Evolutionary conservation across 30 jellyfish, hydroid and myxozoan species (phyloP).

Genomic region (Phacellophora camtschatica): DNA sequence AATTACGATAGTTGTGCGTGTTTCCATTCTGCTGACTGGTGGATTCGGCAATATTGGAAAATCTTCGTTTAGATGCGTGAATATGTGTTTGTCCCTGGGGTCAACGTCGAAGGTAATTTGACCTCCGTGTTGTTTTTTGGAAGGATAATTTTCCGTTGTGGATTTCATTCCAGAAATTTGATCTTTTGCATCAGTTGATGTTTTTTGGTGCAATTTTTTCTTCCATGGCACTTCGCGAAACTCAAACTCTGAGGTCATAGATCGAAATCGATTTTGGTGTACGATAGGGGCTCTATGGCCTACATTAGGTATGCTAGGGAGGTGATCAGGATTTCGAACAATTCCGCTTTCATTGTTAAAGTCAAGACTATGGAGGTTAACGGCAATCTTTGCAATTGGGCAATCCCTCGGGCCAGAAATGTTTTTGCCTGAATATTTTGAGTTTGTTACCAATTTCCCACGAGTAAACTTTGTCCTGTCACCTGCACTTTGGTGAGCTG

Average conservation of each 20-base stretch:
- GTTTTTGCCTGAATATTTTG: not conserved
- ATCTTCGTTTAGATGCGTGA: not conserved
- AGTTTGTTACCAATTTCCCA: not conserved
- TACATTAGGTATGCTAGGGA: conserved; percentile 28
- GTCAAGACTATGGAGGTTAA: not conserved
- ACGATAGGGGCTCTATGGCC: conserved; percentile 35
- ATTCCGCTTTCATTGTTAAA: not conserved
- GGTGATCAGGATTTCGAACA: conserved; percentile 40
- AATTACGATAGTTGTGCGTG: not conserved
- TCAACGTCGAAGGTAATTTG: conserved; percentile 5
- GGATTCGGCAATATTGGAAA: not conserved
- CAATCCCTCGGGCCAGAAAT: not conserved
- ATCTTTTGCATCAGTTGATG: not conserved
- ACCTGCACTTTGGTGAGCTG: no score
- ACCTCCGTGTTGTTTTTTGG: not conserved
- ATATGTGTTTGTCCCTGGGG: conserved; percentile 20
- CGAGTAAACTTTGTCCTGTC: not conserved
- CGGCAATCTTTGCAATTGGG: conserved; percentile 14
- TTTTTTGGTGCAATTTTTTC: not conserved
- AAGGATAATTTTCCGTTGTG: not conserved
- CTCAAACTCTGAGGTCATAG: conserved; percentile 42
- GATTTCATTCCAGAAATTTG: not conserved
- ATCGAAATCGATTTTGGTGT: conserved; percentile 23
- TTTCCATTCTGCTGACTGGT: not conserved
- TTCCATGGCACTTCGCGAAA: conserved; percentile 8